These are phyloP conservation scores for Psix sp. DNA, from an alignment of 1,140 invertebrate species.

Conservation along the genomic window DNA sequence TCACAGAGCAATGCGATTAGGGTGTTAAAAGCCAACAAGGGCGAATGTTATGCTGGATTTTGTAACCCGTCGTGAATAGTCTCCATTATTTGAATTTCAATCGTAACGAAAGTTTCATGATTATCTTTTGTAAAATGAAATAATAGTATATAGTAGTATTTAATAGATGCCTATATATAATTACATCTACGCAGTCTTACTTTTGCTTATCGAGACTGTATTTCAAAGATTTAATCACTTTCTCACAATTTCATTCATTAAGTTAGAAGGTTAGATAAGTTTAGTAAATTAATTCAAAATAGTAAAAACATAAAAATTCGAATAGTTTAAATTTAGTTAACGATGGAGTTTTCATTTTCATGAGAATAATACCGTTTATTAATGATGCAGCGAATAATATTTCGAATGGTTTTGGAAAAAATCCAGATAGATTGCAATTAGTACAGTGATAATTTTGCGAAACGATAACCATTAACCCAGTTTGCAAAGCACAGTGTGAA, in stretches of 20 bases:
- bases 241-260: too few relatives aligned
- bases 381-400: not conserved
- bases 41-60: constrained; percentile 54
- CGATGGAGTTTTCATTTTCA: too few relatives aligned
- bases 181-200: constrained; percentile 1
- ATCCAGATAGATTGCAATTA: constrained; percentile 54
- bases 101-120: constrained; percentile 54
- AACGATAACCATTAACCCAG: constrained; percentile 59
- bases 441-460: constrained; percentile 55
- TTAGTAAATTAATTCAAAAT: too few relatives aligned
- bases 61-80: constrained; percentile 56
- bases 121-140: constrained; percentile 49
- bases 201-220: constrained; percentile 1
- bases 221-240: too few relatives aligned
- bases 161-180: constrained; percentile 22
- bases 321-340: too few relatives aligned
- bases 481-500: constrained; percentile 46
- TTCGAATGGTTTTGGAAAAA: constrained; percentile 41
- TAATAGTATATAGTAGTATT: constrained; percentile 43
- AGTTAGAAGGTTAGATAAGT: too few relatives aligned
- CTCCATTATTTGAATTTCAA: constrained; percentile 62
- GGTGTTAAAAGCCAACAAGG: constrained; percentile 56
- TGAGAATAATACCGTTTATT: not conserved
- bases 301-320: too few relatives aligned
- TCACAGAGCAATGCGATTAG: constrained; percentile 56